Evolutionary conservation across 2,113 vertebrate genomes (phyloP).

Genomic region (Trichomycterus rosablanca): DNA sequence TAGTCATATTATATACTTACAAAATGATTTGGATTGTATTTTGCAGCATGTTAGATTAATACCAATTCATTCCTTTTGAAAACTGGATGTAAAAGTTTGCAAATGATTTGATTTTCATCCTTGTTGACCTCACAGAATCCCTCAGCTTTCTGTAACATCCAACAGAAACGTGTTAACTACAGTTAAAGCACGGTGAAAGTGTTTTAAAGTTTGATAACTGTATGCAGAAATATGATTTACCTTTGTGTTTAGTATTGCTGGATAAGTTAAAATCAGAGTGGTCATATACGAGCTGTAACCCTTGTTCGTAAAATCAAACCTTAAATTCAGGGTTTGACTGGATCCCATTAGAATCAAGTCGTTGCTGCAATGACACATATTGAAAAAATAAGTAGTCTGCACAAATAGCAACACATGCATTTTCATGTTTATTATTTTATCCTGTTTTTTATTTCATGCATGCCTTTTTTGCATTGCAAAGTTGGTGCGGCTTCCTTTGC

Average conservation of each 20-base stretch:
- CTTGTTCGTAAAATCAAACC: conserved; percentile 41
- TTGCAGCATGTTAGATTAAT: not conserved
- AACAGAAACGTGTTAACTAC: not conserved
- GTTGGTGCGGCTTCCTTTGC: too few relatives aligned
- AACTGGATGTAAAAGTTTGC: conserved; percentile 42
- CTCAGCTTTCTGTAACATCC: conserved; percentile 32
- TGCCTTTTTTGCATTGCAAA: too few relatives aligned
- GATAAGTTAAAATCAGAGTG: conserved; percentile 45
- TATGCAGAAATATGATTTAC: conserved; percentile 31
- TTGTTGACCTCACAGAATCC: conserved; percentile 31
- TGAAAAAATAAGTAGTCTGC: too few relatives aligned
- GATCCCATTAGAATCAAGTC: conserved; percentile 34
- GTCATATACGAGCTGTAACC: conserved; percentile 44
- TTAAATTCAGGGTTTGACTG: conserved; percentile 34
- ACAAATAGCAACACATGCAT: too few relatives aligned
- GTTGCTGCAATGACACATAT: conserved; percentile 30
- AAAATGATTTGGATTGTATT: not conserved
- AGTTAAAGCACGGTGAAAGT: not conserved
- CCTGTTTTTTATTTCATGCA: too few relatives aligned
- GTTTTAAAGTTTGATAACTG: not conserved
- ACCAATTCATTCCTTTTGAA: conserved; percentile 37
- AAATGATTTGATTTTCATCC: conserved; percentile 29
- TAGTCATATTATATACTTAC: not conserved
- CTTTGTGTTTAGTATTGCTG: conserved; percentile 40
- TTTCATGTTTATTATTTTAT: too few relatives aligned